Conservation (phyloP, 2,888 invertebrate genomes). For the Hecatera dysodea region DNA sequence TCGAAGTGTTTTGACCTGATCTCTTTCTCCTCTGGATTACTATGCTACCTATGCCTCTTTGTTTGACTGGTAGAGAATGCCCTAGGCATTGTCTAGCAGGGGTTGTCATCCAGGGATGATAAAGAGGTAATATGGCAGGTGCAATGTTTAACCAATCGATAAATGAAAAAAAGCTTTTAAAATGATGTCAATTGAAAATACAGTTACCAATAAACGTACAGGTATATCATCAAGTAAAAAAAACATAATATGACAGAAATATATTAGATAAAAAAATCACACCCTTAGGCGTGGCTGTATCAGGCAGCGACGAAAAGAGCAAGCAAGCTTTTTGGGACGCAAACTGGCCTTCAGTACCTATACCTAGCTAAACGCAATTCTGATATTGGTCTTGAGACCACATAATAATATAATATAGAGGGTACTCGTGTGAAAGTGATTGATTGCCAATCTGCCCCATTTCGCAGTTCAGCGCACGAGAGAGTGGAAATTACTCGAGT, state of each 20-base stretch:
- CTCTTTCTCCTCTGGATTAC: background rate
- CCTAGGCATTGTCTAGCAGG: too few relatives aligned
- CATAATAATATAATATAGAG: constrained; percentile 14
- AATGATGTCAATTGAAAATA: too few relatives aligned
- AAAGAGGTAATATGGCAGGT: too few relatives aligned
- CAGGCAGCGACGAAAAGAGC: constrained; percentile 1
- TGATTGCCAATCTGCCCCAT: constrained; percentile 65
- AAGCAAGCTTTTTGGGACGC: background rate
- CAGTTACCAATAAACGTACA: too few relatives aligned
- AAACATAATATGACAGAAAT: background rate
- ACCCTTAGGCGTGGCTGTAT: background rate
- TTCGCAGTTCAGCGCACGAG: constrained; percentile 53
- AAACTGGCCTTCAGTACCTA: background rate
- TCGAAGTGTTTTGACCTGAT: background rate
- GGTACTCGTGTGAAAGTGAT: constrained; percentile 64
- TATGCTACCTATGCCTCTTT: too few relatives aligned
- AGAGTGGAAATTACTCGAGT: constrained; percentile 51
- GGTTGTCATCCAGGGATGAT: too few relatives aligned
- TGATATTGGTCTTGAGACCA: constrained; percentile 15
- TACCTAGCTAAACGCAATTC: constrained; percentile 12
- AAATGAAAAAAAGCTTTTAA: too few relatives aligned
- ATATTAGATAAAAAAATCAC: background rate
- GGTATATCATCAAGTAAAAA: too few relatives aligned
- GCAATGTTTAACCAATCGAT: too few relatives aligned
- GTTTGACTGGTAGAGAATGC: too few relatives aligned